Evolutionary conservation across 2,888 invertebrate species (phyloP).

Genomic region (Ganaspis brasiliensis): DNA sequence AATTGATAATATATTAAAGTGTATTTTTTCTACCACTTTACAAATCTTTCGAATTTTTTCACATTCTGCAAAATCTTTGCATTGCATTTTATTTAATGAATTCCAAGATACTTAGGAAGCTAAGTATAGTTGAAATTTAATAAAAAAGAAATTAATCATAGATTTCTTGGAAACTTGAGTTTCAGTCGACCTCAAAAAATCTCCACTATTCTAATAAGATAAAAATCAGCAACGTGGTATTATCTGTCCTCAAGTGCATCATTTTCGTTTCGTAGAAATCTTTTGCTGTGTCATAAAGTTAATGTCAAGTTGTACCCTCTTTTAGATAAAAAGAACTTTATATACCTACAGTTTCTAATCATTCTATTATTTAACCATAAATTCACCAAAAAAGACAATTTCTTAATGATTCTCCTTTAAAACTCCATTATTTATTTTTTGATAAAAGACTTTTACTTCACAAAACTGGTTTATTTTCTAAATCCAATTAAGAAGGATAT

Average conservation of each 20-base stretch:
- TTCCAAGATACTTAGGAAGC: no score
- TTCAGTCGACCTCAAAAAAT: not conserved
- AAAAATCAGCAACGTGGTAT: constrained; percentile 31
- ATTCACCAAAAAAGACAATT: no score
- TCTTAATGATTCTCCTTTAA: no score
- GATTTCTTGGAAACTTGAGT: not conserved
- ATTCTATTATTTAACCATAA: not conserved
- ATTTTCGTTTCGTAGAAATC: constrained; percentile 15
- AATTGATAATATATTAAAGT: no score
- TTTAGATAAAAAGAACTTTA: constrained; percentile 1
- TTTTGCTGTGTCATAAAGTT: constrained; percentile 18
- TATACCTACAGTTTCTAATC: not conserved
- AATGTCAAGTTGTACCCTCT: not conserved
- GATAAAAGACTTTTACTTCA: no score
- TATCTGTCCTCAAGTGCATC: constrained; percentile 16
- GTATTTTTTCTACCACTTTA: no score
- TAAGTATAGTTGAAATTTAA: not conserved
- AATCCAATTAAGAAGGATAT: no score
- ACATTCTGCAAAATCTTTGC: no score
- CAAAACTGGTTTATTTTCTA: no score
- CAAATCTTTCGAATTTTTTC: no score
- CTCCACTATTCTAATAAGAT: not conserved
- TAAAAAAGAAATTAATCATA: constrained; percentile 5
- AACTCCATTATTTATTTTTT: no score
- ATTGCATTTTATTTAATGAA: no score